Percentiles rank a stretch among this genome's conserved stretches.
phyloP scores from a whole-genome alignment of 2,888 invertebrate genomes.

The Cremastinae sp. region DNA sequence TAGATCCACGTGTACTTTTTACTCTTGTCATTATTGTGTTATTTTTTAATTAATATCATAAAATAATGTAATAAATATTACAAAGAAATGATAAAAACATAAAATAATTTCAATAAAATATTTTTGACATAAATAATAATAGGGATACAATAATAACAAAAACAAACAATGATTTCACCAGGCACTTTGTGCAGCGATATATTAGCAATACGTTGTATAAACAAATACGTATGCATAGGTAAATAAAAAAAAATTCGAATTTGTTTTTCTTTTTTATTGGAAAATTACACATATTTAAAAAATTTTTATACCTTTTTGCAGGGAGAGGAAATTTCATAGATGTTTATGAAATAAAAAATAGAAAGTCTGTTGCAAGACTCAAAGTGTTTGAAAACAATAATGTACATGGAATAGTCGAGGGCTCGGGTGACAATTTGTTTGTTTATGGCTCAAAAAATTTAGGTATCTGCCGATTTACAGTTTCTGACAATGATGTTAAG shows the following conservation, averaged over 20 bases:
- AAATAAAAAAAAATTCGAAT: conserved; percentile 51
- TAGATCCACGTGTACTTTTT: conserved; percentile 17
- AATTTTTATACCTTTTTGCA: conserved; percentile 57
- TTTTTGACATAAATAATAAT: no score
- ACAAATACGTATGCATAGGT: conserved; percentile 73
- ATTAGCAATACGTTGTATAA: conserved; percentile 70
- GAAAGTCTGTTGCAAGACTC: conserved; percentile 64
- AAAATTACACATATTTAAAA: conserved; percentile 8
- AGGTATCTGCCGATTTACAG: conserved; percentile 65
- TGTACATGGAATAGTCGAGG: conserved; percentile 73
- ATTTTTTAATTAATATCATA: conserved; percentile 1
- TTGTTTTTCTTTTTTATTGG: conserved; percentile 1
- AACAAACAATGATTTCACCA: conserved; percentile 54
- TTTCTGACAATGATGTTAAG: conserved; percentile 58
- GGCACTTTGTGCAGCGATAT: conserved; percentile 70
- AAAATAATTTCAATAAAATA: no score
- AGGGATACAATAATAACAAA: no score
- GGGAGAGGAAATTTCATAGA: conserved; percentile 72
- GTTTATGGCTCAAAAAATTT: conserved; percentile 73
- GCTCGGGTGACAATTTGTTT: conserved; percentile 68
- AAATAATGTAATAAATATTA: no score
- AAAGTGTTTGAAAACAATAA: conserved; percentile 70
- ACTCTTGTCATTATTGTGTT: neutral
- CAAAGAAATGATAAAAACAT: no score
- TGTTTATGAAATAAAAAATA: conserved; percentile 61